phyloP scores from a whole-genome alignment of 1,140 invertebrate species.

The Drosophila bocki region DNA sequence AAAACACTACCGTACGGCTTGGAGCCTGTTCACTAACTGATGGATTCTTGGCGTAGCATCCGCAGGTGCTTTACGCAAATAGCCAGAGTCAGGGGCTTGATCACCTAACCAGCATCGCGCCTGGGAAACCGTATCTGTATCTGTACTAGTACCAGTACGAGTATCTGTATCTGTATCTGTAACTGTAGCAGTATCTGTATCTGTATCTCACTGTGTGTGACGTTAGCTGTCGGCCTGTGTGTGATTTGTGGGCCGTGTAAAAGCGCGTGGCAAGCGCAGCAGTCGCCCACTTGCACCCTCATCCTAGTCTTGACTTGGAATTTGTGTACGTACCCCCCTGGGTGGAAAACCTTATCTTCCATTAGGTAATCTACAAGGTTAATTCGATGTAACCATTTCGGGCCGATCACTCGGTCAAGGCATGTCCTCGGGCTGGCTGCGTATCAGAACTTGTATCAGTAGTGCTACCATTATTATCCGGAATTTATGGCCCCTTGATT shows the following conservation, averaged over 20 bases:
- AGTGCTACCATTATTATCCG: conserved; percentile 1
- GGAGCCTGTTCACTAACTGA: conserved; percentile 68
- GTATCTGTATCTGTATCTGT: conserved; percentile 7
- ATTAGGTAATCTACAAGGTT: conserved; percentile 3
- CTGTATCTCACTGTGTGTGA: conserved; percentile 15
- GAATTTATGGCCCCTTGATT: conserved; percentile 25
- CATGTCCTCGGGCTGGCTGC: conserved; percentile 15
- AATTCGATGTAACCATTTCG: conserved; percentile 28
- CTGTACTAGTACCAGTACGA: background rate
- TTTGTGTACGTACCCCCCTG: conserved; percentile 1
- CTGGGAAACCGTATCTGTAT: conserved; percentile 6
- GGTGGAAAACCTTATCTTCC: conserved; percentile 8
- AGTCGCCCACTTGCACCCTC: conserved; percentile 1
- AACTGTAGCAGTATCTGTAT: conserved; percentile 20
- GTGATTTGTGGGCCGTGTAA: conserved; percentile 42
- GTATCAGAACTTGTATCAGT: conserved; percentile 6
- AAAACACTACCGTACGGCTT: conserved; percentile 48
- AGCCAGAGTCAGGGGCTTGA: conserved; percentile 16
- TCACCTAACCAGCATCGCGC: conserved; percentile 43
- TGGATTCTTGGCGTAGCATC: conserved; percentile 60
- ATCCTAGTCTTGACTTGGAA: background rate
- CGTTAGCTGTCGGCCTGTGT: conserved; percentile 25
- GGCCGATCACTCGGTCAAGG: conserved; percentile 21
- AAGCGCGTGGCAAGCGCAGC: conserved; percentile 41
- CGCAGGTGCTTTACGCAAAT: conserved; percentile 36